These are phyloP conservation scores for Chironomus tentans DNA, from an alignment of 2,888 invertebrate species.

Conservation along the genomic window DNA sequence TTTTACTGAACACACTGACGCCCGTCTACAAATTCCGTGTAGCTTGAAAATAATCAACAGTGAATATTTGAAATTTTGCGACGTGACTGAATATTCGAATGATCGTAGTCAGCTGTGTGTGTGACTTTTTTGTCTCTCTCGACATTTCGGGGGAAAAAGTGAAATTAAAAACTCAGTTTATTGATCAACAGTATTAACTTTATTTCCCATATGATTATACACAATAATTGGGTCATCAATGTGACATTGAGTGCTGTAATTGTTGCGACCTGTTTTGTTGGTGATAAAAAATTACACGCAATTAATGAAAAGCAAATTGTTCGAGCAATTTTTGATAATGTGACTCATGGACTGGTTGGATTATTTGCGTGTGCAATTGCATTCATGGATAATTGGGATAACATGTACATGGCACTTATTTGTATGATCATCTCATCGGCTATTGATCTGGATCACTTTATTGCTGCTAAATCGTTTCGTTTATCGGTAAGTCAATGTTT, in stretches of 20 bases:
- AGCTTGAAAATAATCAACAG: no score
- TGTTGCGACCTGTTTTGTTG: background rate
- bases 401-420: background rate
- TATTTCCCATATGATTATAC: slow-evolving; percentile 13
- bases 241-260: background rate
- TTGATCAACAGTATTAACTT: background rate
- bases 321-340: slow-evolving; percentile 1
- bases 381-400: background rate
- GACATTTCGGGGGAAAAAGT: no score
- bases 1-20: background rate
- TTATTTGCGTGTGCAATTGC: background rate
- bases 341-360: slow-evolving; percentile 10
- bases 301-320: background rate
- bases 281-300: slow-evolving; percentile 2
- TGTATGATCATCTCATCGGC: background rate
- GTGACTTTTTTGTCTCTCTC: background rate
- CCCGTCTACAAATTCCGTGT: background rate
- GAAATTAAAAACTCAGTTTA: background rate
- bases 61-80: background rate
- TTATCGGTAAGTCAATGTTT: slow-evolving; percentile 6
- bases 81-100: background rate
- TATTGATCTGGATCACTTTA: slow-evolving; percentile 22
- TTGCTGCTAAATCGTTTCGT: slow-evolving; percentile 1
- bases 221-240: slow-evolving; percentile 3
- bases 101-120: background rate